These are phyloP conservation scores for Macaria liturata DNA, from an alignment of 2,888 invertebrate genomes.

Conservation along the genomic window DNA sequence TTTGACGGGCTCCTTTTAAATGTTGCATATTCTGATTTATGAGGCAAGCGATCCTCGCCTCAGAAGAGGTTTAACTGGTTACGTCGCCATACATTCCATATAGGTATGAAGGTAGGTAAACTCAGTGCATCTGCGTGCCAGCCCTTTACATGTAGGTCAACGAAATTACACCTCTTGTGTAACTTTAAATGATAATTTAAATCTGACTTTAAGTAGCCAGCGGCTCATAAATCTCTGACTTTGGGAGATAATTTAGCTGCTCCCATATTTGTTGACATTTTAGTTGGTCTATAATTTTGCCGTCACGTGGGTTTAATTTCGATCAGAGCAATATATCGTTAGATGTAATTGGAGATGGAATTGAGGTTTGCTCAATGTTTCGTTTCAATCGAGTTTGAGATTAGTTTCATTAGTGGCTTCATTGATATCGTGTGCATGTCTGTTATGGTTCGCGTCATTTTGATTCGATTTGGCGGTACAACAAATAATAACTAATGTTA, in stretches of 20 bases:
- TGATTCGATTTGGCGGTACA: background rate
- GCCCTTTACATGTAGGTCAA: conserved; percentile 31
- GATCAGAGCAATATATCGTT: conserved; percentile 35
- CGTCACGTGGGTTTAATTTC: conserved; percentile 21
- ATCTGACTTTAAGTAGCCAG: conserved; percentile 23
- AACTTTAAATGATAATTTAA: conserved; percentile 28
- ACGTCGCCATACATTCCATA: conserved; percentile 25
- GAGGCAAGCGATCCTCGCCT: conserved; percentile 11
- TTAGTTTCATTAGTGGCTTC: conserved; percentile 8
- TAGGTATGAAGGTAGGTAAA: conserved; percentile 28
- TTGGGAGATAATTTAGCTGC: conserved; percentile 24
- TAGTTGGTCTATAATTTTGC: conserved; percentile 23
- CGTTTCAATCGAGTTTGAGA: conserved; percentile 8
- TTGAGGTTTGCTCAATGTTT: conserved; percentile 26
- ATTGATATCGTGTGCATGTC: background rate
- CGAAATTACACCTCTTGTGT: conserved; percentile 29
- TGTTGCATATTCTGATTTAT: conserved; percentile 10
- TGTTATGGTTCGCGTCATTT: background rate
- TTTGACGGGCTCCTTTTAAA: conserved; percentile 3
- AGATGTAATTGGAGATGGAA: conserved; percentile 30
- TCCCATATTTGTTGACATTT: conserved; percentile 32
- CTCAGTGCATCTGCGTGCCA: conserved; percentile 30
- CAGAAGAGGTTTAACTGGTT: conserved; percentile 28
- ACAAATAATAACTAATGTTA: no score
- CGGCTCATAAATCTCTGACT: conserved; percentile 23